phyloP scores from a whole-genome alignment of 2,113 vertebrate genomes.

The Thermophis baileyi region DNA sequence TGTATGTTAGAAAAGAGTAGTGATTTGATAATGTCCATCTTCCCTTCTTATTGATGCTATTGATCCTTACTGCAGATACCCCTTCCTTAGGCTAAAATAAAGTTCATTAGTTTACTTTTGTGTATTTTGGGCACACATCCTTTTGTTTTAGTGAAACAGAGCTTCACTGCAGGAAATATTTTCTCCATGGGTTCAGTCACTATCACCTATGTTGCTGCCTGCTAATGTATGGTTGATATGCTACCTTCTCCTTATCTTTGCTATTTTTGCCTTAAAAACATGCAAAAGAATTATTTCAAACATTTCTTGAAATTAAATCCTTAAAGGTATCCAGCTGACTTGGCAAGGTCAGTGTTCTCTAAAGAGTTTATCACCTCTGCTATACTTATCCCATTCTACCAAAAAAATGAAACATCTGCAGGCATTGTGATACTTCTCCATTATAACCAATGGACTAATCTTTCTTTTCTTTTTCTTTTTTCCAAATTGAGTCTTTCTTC shows the following conservation, averaged over 20 bases:
- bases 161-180: neutral
- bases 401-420: neutral
- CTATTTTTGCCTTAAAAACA: neutral
- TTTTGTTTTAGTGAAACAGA: neutral
- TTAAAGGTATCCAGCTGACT: neutral
- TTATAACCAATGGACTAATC: neutral
- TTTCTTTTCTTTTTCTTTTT: neutral
- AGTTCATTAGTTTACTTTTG: neutral
- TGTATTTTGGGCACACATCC: neutral
- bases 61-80: neutral
- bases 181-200: neutral
- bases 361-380: neutral
- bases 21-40: neutral
- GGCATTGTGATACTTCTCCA: neutral
- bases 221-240: neutral
- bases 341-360: neutral
- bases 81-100: neutral
- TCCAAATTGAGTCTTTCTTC: neutral
- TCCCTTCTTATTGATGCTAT: neutral
- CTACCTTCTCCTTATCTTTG: neutral
- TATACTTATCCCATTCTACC: neutral
- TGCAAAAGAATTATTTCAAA: neutral
- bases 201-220: neutral
- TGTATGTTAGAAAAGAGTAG: neutral
- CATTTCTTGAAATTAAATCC: neutral